These are phyloP conservation scores for Cyclina sinensis DNA, from an alignment of 1,140 invertebrate species.

Conservation along the genomic window DNA sequence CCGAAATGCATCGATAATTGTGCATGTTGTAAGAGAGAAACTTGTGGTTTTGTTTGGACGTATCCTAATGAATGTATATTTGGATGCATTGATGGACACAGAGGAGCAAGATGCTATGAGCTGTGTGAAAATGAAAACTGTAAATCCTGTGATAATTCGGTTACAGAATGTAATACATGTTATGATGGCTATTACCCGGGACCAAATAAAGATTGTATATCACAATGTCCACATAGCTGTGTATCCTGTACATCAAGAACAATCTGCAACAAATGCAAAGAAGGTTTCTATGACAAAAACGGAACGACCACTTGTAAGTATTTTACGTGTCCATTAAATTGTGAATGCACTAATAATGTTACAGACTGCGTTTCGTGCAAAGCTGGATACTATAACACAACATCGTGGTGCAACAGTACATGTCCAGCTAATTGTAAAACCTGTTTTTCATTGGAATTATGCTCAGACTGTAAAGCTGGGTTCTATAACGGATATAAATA, in stretches of 20 bases:
- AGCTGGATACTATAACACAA: neutral
- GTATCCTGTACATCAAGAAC: neutral
- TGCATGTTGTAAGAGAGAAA: neutral
- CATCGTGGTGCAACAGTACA: neutral
- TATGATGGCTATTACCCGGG: neutral
- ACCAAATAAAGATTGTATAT: neutral
- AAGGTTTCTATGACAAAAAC: neutral
- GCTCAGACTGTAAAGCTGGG: neutral
- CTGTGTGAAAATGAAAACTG: neutral
- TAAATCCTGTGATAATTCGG: neutral
- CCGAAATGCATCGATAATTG: neutral
- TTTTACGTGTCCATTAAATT: neutral
- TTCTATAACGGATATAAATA: neutral
- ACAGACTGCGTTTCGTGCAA: neutral
- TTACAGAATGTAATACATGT: neutral
- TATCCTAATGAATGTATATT: neutral
- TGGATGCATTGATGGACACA: neutral
- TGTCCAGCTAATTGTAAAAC: neutral
- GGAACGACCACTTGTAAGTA: neutral
- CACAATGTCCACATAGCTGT: neutral
- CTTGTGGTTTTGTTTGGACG: too few species aligned
- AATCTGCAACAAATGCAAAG: neutral
- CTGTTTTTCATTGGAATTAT: neutral
- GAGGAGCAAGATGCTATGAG: neutral
- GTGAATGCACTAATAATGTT: too few species aligned